phyloP scores from a whole-genome alignment of 2,888 invertebrate species.

The Stenchaetothrips biformis region DNA sequence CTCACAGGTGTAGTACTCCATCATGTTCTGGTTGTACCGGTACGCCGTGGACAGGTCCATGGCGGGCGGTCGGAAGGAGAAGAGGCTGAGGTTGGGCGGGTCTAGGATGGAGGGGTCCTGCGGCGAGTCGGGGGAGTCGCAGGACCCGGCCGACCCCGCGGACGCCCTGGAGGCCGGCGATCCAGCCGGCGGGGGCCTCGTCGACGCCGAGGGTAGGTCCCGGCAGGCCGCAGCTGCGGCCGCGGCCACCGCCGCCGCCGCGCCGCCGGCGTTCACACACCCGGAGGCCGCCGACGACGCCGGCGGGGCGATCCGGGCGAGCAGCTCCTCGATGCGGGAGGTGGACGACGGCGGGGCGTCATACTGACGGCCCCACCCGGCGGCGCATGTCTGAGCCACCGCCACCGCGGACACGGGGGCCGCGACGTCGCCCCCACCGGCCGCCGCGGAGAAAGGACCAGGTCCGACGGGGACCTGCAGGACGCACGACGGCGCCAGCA shows the following conservation, averaged over 20 bases:
- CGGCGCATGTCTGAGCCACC: slow-evolving; percentile 28
- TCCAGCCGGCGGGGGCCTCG: slow-evolving; percentile 22
- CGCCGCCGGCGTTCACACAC: neutral
- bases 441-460: no score
- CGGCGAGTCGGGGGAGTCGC: slow-evolving; percentile 25
- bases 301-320: slow-evolving; percentile 26
- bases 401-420: neutral
- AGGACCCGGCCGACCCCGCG: neutral
- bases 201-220: slow-evolving; percentile 39
- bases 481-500: neutral
- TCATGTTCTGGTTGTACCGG: slow-evolving; percentile 95
- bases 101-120: slow-evolving; percentile 38
- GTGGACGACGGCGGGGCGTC: slow-evolving; percentile 15
- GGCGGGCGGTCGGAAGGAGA: slow-evolving; percentile 47
- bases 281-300: slow-evolving; percentile 27
- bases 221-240: slow-evolving; percentile 26
- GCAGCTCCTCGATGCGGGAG: slow-evolving; percentile 28
- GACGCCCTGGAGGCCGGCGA: slow-evolving; percentile 27
- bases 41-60: slow-evolving; percentile 93
- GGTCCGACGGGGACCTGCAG: no score
- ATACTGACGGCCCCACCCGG: slow-evolving; percentile 31
- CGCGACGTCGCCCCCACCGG: neutral
- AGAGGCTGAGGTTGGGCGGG: slow-evolving; percentile 42
- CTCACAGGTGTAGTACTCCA: slow-evolving; percentile 98
- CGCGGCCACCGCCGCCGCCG: neutral